Base-by-base conservation (phyloP, 2,113 vertebrate species). In the Theristicus caerulescens region DNA sequence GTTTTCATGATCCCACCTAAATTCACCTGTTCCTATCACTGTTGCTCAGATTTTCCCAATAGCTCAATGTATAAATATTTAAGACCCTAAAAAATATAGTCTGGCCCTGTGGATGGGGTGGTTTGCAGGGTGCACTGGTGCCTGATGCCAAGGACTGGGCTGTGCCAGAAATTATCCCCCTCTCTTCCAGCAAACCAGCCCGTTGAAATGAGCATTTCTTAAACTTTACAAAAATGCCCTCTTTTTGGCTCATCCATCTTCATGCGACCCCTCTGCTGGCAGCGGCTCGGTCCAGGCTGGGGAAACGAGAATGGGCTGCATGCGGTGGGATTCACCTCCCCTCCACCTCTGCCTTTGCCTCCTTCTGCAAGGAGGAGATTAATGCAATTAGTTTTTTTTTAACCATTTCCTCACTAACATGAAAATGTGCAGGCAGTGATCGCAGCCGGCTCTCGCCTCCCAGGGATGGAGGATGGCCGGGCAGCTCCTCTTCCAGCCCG, bases 221-320 rank as follows among this genome's bases (percentile, higher is more conserved):
- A 59, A 76, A n/a, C 38, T 55, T 80, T 4, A 65, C 16, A 10
- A 69, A 86, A 91, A 86, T 34, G 18, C 25, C 58, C 18, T 29
- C 12, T 52, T 78, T 66, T 69, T 65, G 20, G 7, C 54, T 80
- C 71, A 52, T 82, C 49, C 1, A 0, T 65, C 76, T 88, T 47
- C 12, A 9, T 27, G 26, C 3, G 3, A 42, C 11, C n/a, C 47
- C 31, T 87, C 6, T 2, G 36, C 78, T 40, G 29, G 80, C 42
- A 70, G 51, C 0, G 0, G 32, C 69, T 82, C 2, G 0, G 42
- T 16, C 11, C 55, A 32, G 70, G 27, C 47, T 72, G 42, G 49
- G 42, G 25, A 49, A 46, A 21, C 1, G 15, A 49, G 74, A 71
- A 71, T 1, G 6, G 38, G 22, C n/a, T 71, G 57, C 61, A n/a